Base-by-base conservation (phyloP, 1,140 invertebrate species). In the Ganaspis sp. region DNA sequence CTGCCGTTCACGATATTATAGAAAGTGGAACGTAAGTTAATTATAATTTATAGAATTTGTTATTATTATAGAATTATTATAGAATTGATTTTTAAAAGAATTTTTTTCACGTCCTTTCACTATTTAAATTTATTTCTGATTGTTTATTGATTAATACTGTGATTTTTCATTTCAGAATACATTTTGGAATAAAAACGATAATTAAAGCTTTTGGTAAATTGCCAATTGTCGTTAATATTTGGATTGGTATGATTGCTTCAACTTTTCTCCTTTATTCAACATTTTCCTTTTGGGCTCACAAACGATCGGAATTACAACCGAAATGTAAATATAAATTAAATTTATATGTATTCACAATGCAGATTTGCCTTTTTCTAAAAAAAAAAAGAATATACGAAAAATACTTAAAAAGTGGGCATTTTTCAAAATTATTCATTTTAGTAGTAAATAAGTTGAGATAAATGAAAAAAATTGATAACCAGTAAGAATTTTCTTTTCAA, bases 11-110 rank as follows among this genome's bases (percentile, higher is more conserved):
- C 80, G 96, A 97, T 86, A 92, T 95, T 75, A 89, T 96, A 23
- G 93, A 96, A 79, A 93, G 92, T 75, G 95, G 95, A 85, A 94
- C 93, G 96, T 96, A 93, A 94, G 94, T 93, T n/a, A n/a, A n/a
- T n/a, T n/a, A n/a, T n/a, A n/a, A n/a, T 88, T 42, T 76, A 58
- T 45, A 70, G 17, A 37, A 29, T 58, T 9, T 23, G 11, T 23
- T 73, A 34, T 78, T 11, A 69, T 9, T 69, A 42, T 19, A 17
- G 37, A 42, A 69, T 8, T 29, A 9, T 3, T 73, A 45, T 12
- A 17, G n/a, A 21, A 40, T 74, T 58, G 53, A 17, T 21, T 23
- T 21, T n/a, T 11, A 38, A 34, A 34, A 34, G 2, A 3, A 34
- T 34, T 3, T 3, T 34, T 34, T 34, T 3, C 6, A 34, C 6